Evolutionary conservation across 2,888 invertebrate genomes (phyloP).

Genomic region (Acrobasis suavella): DNA sequence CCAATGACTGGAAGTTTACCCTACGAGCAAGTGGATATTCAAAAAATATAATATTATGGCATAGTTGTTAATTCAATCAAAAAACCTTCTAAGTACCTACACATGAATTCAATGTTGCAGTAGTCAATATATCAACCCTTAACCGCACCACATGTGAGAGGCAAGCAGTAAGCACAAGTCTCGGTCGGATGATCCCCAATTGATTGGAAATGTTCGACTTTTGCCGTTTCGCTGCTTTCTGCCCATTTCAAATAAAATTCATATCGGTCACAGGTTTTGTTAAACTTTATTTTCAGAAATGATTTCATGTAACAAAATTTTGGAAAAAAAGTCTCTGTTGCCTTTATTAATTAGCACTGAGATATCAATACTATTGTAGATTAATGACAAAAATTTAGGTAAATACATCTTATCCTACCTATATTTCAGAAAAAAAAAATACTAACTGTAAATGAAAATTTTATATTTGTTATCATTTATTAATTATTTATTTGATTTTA

Average conservation of each 20-base stretch:
- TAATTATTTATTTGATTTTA: no score
- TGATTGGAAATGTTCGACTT: constrained; percentile 34
- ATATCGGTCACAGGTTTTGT: not conserved
- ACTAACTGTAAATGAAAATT: no score
- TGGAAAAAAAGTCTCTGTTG: not conserved
- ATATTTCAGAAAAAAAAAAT: no score
- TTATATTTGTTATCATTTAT: no score
- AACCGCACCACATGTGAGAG: constrained; percentile 15
- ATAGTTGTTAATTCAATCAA: no score
- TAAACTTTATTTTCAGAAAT: not conserved
- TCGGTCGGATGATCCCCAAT: constrained; percentile 32
- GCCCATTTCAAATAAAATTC: constrained; percentile 16
- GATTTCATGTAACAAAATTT: not conserved
- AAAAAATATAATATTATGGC: no score
- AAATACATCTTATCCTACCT: no score
- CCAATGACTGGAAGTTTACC: no score
- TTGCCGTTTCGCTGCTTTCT: constrained; percentile 16
- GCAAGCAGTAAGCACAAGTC: constrained; percentile 23
- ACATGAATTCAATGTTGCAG: not conserved
- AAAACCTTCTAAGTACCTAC: not conserved
- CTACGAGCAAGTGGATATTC: no score
- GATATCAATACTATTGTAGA: not conserved
- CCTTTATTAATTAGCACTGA: not conserved
- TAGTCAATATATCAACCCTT: constrained; percentile 21
- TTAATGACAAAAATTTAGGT: not conserved